These are phyloP conservation scores for Garrulus glandarius DNA, from an alignment of 2,797 vertebrate species.

Conservation along the genomic window DNA sequence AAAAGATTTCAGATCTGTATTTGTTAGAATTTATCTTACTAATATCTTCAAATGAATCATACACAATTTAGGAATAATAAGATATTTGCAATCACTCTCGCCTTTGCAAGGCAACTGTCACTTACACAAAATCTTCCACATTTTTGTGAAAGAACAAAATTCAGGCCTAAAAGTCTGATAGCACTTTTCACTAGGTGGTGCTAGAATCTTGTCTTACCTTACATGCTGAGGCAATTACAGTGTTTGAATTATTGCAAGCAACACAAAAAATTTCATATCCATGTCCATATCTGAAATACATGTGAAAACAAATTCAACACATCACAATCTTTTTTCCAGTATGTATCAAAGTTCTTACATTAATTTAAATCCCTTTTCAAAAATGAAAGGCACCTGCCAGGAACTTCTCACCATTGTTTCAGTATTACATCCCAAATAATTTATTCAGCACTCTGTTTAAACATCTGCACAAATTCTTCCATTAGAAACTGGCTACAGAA, in stretches of 20 bases:
- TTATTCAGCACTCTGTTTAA: not conserved
- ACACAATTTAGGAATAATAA: not conserved
- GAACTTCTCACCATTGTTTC: not conserved
- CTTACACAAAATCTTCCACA: not conserved
- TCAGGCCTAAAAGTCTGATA: not conserved
- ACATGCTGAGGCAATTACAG: constrained; percentile 90
- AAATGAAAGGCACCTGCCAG: not conserved
- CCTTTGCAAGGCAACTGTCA: not conserved
- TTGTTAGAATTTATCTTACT: not conserved
- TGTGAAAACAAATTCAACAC: not conserved
- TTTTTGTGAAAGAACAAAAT: not conserved
- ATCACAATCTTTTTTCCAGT: not conserved
- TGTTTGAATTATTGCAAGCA: constrained; percentile 83
- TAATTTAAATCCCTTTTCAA: not conserved
- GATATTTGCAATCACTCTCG: not conserved
- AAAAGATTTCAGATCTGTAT: not conserved
- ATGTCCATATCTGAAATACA: constrained; percentile 90
- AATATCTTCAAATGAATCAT: not conserved
- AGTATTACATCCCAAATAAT: not conserved
- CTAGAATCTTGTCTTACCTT: constrained; percentile 84
- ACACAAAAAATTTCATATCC: constrained; percentile 97
- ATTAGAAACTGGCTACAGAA: not conserved
- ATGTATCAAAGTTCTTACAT: not conserved
- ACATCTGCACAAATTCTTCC: not conserved
- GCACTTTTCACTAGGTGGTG: constrained; percentile 54